Conservation (phyloP, 35 echinoderm and acorn worm species). For the Ptychodera flava region DNA sequence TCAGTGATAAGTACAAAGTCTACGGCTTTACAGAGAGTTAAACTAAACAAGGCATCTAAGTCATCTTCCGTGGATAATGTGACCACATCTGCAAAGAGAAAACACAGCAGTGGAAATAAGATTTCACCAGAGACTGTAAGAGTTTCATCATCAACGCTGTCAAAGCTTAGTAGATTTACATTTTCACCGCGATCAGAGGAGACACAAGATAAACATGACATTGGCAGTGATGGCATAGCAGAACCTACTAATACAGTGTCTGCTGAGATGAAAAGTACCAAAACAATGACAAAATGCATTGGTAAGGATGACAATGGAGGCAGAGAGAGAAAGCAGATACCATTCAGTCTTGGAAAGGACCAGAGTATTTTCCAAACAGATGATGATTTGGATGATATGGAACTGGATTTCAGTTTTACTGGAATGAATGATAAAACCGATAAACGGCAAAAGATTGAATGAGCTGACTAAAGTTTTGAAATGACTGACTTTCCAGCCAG, state of each 20-base stretch:
- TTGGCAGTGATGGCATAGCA: no score
- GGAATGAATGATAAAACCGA: not conserved
- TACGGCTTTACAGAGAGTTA: not conserved
- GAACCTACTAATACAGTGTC: not conserved
- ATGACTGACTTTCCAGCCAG: no score
- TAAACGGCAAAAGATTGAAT: not conserved
- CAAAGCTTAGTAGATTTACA: slow-evolving; percentile 48
- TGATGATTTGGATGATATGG: not conserved
- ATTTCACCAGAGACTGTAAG: not conserved
- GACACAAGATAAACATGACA: not conserved
- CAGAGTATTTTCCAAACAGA: not conserved
- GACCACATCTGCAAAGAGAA: not conserved
- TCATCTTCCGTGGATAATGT: not conserved
- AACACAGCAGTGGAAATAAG: not conserved
- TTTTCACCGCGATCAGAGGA: slow-evolving; percentile 11
- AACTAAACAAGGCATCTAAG: not conserved
- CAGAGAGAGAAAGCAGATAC: not conserved
- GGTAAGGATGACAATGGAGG: not conserved
- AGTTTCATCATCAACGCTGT: slow-evolving; percentile 25
- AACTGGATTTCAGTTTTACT: not conserved
- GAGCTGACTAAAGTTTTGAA: no score
- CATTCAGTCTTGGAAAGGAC: not conserved
- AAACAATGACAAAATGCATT: not conserved
- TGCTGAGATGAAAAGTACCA: not conserved
- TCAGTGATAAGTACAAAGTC: not conserved